These are phyloP conservation scores for Myotis pilosus DNA, from an alignment of 2,797 vertebrate genomes.

Conservation along the genomic window DNA sequence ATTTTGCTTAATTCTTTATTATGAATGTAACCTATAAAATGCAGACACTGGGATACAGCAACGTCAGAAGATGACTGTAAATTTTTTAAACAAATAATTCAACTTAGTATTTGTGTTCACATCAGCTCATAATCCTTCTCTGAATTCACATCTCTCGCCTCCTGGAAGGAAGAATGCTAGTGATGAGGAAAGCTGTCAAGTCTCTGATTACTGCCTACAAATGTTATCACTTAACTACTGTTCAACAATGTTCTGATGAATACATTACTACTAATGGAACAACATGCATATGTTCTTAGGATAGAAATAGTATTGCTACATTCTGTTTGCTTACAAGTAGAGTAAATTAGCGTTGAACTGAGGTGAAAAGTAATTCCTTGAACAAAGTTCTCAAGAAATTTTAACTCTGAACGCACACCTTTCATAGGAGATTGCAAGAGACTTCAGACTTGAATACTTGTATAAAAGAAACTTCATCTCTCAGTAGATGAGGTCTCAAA, in stretches of 20 bases:
- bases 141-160: conserved; percentile 78
- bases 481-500: background rate
- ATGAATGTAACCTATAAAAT: background rate
- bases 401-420: conserved; percentile 19
- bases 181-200: conserved; percentile 82
- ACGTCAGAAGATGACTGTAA: conserved; percentile 40
- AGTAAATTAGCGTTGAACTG: conserved; percentile 67
- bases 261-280: conserved; percentile 87
- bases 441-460: background rate
- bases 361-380: conserved; percentile 69
- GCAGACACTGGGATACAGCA: background rate
- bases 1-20: background rate
- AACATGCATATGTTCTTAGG: conserved; percentile 83
- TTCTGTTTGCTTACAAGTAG: conserved; percentile 75
- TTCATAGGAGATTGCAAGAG: background rate
- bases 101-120: conserved; percentile 37
- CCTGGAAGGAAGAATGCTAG: conserved; percentile 79
- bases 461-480: background rate
- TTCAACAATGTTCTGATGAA: conserved; percentile 82
- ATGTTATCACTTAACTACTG: conserved; percentile 84
- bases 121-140: conserved; percentile 69
- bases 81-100: conserved; percentile 41
- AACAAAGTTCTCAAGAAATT: conserved; percentile 57
- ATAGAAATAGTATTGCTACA: conserved; percentile 80
- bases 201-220: conserved; percentile 83